phyloP scores from a whole-genome alignment of 30 jellyfish, hydroid and myxozoan species.

The Catostylus mosaicus region DNA sequence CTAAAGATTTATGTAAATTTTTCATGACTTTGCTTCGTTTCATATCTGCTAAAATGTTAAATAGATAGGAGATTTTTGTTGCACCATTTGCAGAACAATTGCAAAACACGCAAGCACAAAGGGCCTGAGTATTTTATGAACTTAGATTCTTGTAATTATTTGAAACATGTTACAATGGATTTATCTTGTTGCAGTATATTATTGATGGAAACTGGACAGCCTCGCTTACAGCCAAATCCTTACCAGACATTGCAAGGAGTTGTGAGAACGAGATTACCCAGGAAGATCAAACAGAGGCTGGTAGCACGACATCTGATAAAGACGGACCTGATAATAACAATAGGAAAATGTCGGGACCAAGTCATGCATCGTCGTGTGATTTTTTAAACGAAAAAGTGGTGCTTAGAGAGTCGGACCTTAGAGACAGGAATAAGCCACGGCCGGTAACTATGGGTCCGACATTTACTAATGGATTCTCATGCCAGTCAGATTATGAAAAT shows the following conservation, averaged over 20 bases:
- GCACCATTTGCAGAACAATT: too few species aligned
- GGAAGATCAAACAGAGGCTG: background rate
- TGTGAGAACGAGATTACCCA: background rate
- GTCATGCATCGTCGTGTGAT: conserved; percentile 14
- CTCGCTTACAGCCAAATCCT: conserved; percentile 19
- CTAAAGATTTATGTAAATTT: too few species aligned
- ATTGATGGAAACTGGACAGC: background rate
- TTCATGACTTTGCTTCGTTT: too few species aligned
- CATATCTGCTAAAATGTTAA: too few species aligned
- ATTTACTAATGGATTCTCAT: conserved; percentile 31
- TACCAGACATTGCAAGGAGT: conserved; percentile 43
- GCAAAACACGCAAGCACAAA: too few species aligned
- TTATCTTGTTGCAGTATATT: background rate
- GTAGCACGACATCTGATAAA: background rate
- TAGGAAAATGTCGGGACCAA: background rate
- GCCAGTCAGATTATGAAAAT: conserved; percentile 56
- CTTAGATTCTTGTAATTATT: too few species aligned
- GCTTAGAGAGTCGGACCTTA: conserved; percentile 16
- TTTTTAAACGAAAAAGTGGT: conserved; percentile 3
- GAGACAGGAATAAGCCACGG: conserved; percentile 25
- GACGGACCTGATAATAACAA: background rate
- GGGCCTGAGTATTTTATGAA: too few species aligned
- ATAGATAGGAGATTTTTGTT: too few species aligned
- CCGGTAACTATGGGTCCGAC: conserved; percentile 66
- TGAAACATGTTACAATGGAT: background rate